Percentiles rank a stretch among this genome's conserved stretches.
Evolutionary conservation across 2,888 invertebrate species (phyloP).

Genomic region (Acrocyrtus sp.): DNA sequence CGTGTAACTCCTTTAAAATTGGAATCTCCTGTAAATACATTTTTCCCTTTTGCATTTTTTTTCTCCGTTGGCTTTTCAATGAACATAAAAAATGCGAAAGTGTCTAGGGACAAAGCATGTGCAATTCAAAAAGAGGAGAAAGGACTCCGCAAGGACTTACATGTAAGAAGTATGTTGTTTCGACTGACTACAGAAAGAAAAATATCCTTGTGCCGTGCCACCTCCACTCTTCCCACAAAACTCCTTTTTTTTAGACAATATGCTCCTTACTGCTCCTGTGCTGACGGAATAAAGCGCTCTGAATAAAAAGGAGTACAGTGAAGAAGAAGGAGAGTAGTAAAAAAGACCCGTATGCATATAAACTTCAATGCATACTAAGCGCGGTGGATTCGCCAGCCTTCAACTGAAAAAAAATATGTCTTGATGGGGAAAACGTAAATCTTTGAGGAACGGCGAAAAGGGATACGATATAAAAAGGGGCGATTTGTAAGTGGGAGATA

Average conservation of each 20-base stretch:
- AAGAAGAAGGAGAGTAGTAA: too few relatives aligned
- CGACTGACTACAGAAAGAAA: constrained; percentile 1
- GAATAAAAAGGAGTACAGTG: too few relatives aligned
- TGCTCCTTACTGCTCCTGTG: too few relatives aligned
- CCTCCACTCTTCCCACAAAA: constrained; percentile 7
- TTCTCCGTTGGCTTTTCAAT: constrained; percentile 6
- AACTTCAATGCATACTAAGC: too few relatives aligned
- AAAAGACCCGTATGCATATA: too few relatives aligned
- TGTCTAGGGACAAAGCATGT: constrained; percentile 40
- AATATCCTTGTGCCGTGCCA: constrained; percentile 12
- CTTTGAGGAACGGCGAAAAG: constrained; percentile 29
- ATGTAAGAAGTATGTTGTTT: constrained; percentile 22
- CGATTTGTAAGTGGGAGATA: too few relatives aligned
- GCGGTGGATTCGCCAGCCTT: too few relatives aligned
- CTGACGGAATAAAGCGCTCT: too few relatives aligned
- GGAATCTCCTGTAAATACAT: constrained; percentile 32
- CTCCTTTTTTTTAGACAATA: constrained; percentile 41
- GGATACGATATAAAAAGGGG: constrained; percentile 25
- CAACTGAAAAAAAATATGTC: constrained; percentile 13
- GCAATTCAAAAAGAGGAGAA: constrained; percentile 42
- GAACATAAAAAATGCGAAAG: constrained; percentile 34
- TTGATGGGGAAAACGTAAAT: constrained; percentile 41
- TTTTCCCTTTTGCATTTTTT: constrained; percentile 8
- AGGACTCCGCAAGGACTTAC: constrained; percentile 43
- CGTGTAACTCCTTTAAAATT: constrained; percentile 25